Conservation (phyloP, 2,113 vertebrate genomes). For the Cyprinodon brontotheroides region DNA sequence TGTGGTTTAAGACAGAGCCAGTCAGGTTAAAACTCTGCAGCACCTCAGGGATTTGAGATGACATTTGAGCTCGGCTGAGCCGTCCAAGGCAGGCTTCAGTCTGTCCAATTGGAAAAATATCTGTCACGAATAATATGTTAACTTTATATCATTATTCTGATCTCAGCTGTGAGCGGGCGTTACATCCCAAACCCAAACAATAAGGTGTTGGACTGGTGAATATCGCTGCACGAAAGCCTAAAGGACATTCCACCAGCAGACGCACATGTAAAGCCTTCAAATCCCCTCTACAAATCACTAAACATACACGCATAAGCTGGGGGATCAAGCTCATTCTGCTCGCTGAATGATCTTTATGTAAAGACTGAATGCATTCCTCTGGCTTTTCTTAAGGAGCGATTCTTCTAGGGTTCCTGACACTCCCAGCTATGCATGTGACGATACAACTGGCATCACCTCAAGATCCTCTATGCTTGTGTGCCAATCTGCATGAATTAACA, state of each 20-base stretch:
- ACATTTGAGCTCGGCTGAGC: constrained; percentile 46
- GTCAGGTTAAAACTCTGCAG: constrained; percentile 64
- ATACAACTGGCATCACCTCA: constrained; percentile 49
- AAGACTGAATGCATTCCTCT: constrained; percentile 68
- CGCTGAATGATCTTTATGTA: constrained; percentile 67
- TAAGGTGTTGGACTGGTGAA: constrained; percentile 59
- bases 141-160: constrained; percentile 57
- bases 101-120: constrained; percentile 46
- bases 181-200: constrained; percentile 38
- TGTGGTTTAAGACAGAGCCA: constrained; percentile 50
- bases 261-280: constrained; percentile 72
- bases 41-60: constrained; percentile 56
- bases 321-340: constrained; percentile 76
- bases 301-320: constrained; percentile 74
- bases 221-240: constrained; percentile 47
- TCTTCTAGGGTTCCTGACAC: constrained; percentile 44
- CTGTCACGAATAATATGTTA: constrained; percentile 58
- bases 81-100: constrained; percentile 47
- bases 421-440: constrained; percentile 54
- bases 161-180: constrained; percentile 40
- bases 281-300: constrained; percentile 79
- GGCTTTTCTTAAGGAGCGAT: constrained; percentile 57
- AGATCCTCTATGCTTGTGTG: constrained; percentile 50
- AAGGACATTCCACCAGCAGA: constrained; percentile 65
- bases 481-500: constrained; percentile 64